Evolutionary conservation across 2,888 invertebrate species (phyloP).

Genomic region (Trissolcus japonicus): DNA sequence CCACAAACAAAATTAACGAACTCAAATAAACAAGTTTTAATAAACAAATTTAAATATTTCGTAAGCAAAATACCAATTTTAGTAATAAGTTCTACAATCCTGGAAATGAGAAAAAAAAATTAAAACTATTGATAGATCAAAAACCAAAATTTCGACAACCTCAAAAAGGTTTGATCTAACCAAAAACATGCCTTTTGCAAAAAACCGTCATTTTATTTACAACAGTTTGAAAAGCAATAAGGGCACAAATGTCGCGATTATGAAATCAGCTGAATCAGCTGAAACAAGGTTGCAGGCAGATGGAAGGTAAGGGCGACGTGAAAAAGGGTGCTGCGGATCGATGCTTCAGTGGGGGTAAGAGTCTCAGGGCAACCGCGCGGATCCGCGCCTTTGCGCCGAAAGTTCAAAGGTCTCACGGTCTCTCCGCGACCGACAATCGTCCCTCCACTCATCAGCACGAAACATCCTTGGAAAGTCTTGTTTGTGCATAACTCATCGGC

Average conservation of each 20-base stretch:
- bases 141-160: too few species aligned
- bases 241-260: too few species aligned
- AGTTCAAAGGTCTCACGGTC: constrained; percentile 25
- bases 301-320: constrained; percentile 11
- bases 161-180: too few species aligned
- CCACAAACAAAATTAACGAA: too few species aligned
- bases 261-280: constrained; percentile 2
- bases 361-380: constrained; percentile 15
- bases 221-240: too few species aligned
- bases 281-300: constrained; percentile 7
- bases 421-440: neutral
- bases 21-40: too few species aligned
- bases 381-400: constrained; percentile 23
- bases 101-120: neutral
- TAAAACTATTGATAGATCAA: too few species aligned
- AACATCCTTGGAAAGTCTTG: neutral
- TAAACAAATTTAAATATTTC: too few species aligned
- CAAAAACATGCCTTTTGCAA: too few species aligned
- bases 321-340: constrained; percentile 34
- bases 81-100: too few species aligned
- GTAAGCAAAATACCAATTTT: too few species aligned
- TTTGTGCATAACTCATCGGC: neutral
- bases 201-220: too few species aligned
- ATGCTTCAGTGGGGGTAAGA: constrained; percentile 33
- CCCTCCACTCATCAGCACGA: neutral